These are phyloP conservation scores for Eospalax fontanierii DNA, from an alignment of 2,797 vertebrate genomes.

Conservation along the genomic window DNA sequence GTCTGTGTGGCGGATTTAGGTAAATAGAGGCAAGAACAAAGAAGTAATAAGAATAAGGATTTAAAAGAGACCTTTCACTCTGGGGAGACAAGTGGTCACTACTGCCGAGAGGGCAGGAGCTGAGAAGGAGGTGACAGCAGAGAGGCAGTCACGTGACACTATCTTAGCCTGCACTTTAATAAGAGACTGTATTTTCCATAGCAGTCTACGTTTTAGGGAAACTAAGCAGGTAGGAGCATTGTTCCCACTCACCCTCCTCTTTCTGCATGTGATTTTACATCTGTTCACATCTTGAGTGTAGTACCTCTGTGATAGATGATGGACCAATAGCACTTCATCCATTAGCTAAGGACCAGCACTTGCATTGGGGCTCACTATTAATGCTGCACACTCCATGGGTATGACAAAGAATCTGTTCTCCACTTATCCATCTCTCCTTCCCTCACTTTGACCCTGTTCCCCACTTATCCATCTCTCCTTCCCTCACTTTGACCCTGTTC, in stretches of 20 bases:
- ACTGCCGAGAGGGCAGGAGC: too few species aligned
- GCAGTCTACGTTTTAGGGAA: background rate
- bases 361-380: background rate
- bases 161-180: background rate
- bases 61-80: background rate
- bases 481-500: too few species aligned
- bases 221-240: too few species aligned
- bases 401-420: background rate
- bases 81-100: too few species aligned
- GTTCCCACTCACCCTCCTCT: background rate
- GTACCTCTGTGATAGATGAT: background rate
- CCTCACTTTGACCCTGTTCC: too few species aligned
- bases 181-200: background rate
- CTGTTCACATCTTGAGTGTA: background rate
- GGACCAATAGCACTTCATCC: background rate
- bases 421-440: background rate
- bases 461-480: too few species aligned
- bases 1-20: too few species aligned
- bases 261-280: background rate
- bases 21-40: background rate
- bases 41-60: background rate
- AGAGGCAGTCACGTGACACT: background rate
- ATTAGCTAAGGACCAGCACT: background rate
- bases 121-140: background rate
- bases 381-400: too few species aligned